phyloP scores from a whole-genome alignment of 2,888 invertebrate genomes.

The Allacma fusca region DNA sequence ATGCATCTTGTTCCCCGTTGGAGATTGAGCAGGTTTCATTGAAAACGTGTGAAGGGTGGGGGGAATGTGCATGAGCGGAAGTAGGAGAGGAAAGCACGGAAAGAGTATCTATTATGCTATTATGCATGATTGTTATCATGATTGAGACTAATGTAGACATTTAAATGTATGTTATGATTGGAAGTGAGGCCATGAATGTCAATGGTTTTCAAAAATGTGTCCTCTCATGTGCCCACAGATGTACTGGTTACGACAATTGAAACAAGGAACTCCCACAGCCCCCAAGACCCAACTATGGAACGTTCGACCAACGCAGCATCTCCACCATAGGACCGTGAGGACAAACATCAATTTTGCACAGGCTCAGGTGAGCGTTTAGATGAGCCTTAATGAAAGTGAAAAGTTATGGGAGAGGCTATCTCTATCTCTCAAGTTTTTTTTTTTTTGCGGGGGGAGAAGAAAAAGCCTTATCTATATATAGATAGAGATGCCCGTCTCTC shows the following conservation, averaged over 20 bases:
- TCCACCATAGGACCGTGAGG: slow-evolving; percentile 91
- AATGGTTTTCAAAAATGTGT: background rate
- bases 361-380: slow-evolving; percentile 34
- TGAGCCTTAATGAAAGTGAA: slow-evolving; percentile 32
- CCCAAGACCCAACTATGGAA: slow-evolving; percentile 93
- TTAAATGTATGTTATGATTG: slow-evolving; percentile 7
- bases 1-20: too few relatives aligned
- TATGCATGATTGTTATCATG: background rate
- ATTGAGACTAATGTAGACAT: background rate
- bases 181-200: slow-evolving; percentile 11
- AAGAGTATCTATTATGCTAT: background rate
- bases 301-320: slow-evolving; percentile 86
- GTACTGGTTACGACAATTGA: slow-evolving; percentile 84
- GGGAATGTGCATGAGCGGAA: too few relatives aligned
- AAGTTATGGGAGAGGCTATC: slow-evolving; percentile 20
- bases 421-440: background rate
- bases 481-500: background rate
- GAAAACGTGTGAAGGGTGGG: too few relatives aligned
- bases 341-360: slow-evolving; percentile 91
- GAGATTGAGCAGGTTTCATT: background rate
- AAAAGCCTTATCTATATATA: background rate
- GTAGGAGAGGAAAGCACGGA: too few relatives aligned
- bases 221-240: slow-evolving; percentile 70
- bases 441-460: background rate
- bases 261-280: slow-evolving; percentile 85